phyloP scores from a whole-genome alignment of 2,888 invertebrate species.

The Trachelus stipa region DNA sequence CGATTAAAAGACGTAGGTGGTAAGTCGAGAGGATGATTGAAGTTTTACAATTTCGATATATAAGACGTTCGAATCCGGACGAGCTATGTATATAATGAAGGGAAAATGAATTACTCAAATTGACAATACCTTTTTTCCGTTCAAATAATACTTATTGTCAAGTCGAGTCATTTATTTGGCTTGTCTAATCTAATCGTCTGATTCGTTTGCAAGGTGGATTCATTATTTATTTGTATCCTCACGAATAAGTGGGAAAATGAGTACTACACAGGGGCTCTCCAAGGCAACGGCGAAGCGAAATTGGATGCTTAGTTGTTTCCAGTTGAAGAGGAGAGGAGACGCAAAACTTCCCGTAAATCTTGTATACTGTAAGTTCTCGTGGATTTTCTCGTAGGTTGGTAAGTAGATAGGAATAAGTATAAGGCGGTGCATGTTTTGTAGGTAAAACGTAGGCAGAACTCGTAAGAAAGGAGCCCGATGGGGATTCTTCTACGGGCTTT shows the following conservation, averaged over 20 bases:
- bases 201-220: not conserved
- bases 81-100: too few species aligned
- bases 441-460: not conserved
- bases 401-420: not conserved
- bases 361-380: not conserved
- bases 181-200: not conserved
- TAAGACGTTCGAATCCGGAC: too few species aligned
- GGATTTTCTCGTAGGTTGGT: not conserved
- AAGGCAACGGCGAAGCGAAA: slow-evolving; percentile 29
- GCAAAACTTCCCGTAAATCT: not conserved
- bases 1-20: too few species aligned
- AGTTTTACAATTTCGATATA: too few species aligned
- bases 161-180: too few species aligned
- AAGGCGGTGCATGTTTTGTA: not conserved
- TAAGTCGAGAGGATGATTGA: too few species aligned
- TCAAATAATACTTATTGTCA: not conserved
- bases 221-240: not conserved
- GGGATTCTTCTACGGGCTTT: not conserved
- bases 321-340: slow-evolving; percentile 17
- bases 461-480: not conserved
- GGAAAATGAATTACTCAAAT: not conserved
- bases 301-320: slow-evolving; percentile 31
- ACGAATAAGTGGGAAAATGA: not conserved
- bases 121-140: not conserved
- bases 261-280: slow-evolving; percentile 19